Conservation (phyloP, 2,888 invertebrate genomes). For the Stenoptilia bipunctidactyla region DNA sequence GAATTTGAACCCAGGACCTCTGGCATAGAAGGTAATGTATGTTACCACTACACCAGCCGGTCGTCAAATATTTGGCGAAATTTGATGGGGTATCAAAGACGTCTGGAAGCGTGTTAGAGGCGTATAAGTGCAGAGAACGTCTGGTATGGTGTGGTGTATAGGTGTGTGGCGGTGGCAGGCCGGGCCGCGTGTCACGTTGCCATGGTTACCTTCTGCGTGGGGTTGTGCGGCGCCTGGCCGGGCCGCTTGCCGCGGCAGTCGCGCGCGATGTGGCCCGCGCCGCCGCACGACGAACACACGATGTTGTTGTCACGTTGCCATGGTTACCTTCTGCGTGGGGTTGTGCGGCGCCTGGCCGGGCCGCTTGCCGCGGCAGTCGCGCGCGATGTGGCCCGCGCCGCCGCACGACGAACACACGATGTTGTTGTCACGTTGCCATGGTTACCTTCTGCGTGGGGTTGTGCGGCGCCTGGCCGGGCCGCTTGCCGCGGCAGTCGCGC, state of each 20-base stretch:
- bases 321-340: conserved; percentile 43
- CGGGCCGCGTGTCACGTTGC: conserved; percentile 79
- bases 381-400: conserved; percentile 96
- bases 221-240: conserved; percentile 74
- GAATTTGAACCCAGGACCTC: too few relatives aligned
- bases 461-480: conserved; percentile 77
- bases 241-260: conserved; percentile 93
- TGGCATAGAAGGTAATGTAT: too few relatives aligned
- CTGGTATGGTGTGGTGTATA: not conserved
- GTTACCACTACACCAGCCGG: too few relatives aligned
- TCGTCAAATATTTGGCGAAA: too few relatives aligned
- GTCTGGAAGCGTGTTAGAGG: too few relatives aligned
- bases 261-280: conserved; percentile 96
- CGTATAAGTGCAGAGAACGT: not conserved
- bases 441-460: conserved; percentile 50
- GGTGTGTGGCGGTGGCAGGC: conserved; percentile 72
- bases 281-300: conserved; percentile 96
- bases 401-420: conserved; percentile 98
- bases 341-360: conserved; percentile 76
- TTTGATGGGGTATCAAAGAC: too few relatives aligned
- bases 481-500: conserved; percentile 92
- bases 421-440: conserved; percentile 39
- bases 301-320: conserved; percentile 76
- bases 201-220: conserved; percentile 36
- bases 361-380: conserved; percentile 93